Percentiles rank a stretch among this genome's conserved stretches.
Conservation (phyloP, 2,113 vertebrate genomes). For the Mormoops blainvillei region DNA sequence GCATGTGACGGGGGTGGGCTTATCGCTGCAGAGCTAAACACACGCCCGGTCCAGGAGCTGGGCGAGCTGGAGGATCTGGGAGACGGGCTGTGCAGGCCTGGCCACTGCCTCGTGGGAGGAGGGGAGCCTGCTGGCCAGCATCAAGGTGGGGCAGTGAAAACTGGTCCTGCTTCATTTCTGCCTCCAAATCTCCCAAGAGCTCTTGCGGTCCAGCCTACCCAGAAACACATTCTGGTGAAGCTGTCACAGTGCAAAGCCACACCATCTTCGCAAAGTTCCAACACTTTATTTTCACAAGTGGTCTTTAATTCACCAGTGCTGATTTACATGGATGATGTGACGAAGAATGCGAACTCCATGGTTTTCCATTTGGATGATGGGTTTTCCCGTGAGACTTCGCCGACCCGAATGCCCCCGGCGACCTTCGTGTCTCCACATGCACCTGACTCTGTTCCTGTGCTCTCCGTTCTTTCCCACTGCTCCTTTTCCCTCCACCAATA, state of each 20-base stretch:
- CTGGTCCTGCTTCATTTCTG: not conserved
- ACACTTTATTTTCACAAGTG: not conserved
- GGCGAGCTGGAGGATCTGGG: not conserved
- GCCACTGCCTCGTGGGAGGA: rapidly evolving
- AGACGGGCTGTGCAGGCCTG: not conserved
- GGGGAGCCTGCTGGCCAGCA: not conserved
- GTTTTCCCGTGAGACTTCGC: not conserved
- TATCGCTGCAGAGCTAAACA: not conserved
- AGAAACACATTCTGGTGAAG: not conserved
- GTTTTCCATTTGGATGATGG: not conserved
- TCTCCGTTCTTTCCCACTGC: not conserved
- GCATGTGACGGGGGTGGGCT: not conserved
- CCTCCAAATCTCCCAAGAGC: not conserved
- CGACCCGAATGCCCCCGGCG: rapidly evolving
- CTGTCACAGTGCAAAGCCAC: not conserved
- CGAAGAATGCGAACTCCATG: not conserved
- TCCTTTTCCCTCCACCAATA: not conserved
- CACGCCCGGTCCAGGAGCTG: rapidly evolving
- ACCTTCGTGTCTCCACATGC: not conserved
- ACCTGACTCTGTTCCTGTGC: not conserved
- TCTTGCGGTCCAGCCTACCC: not conserved
- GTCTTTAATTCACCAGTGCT: rapidly evolving
- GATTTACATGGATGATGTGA: not conserved
- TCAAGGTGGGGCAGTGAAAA: not conserved
- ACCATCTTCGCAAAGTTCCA: rapidly evolving